Evolutionary conservation across 2,888 invertebrate genomes (phyloP), one percentile per base, ranked within the genome.

Genomic region (Labia minor): DNA sequence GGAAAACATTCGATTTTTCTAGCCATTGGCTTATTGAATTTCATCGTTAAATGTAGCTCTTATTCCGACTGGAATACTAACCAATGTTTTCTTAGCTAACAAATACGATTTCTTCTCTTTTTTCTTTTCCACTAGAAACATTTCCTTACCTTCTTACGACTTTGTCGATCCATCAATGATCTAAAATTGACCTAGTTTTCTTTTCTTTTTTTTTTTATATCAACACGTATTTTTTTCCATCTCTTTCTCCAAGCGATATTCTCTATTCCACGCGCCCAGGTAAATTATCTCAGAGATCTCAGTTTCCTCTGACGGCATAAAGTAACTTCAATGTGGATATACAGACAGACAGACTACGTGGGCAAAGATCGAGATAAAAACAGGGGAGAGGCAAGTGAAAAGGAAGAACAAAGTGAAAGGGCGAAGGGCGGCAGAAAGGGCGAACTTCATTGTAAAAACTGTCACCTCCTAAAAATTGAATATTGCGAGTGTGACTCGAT

Each of bases 351-450:
- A 49, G 49, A 26, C 26, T 49, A 49, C 49, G 49, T 49, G 49
- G 49, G 49, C 49, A 49, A 49, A 49, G 49, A 49, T 49, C 49
- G 49, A 49, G 49, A 49, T 49, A 49, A 49, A 49, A 49, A 49
- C 49, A 49, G 49, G 16, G 16, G 49, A 14, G 4, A 33, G 6
- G 33, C 6, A 33, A 8, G 33, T 8, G 11, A 33, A 33, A 33
- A 33, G 33, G 33, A 33, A 33, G 33, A 33, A 33, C 33, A 33
- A 33, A 10, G 49, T 49, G n/a, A 49, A 16, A 16, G 49, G 49
- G 49, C 16, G 16, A 49, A 49, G 49, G 49, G 33, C 6, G 33
- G 33, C 11, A 33, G 11, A 33, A 33, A 33, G 33, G 33, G 49
- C 49, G 49, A 49, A 49, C 49, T 49, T 49, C 49, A 49, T 49